Evolutionary conservation across 2,797 vertebrate genomes (phyloP), one percentile per base, ranked within the genome.

Genomic region (Tokudaia muenninki): DNA sequence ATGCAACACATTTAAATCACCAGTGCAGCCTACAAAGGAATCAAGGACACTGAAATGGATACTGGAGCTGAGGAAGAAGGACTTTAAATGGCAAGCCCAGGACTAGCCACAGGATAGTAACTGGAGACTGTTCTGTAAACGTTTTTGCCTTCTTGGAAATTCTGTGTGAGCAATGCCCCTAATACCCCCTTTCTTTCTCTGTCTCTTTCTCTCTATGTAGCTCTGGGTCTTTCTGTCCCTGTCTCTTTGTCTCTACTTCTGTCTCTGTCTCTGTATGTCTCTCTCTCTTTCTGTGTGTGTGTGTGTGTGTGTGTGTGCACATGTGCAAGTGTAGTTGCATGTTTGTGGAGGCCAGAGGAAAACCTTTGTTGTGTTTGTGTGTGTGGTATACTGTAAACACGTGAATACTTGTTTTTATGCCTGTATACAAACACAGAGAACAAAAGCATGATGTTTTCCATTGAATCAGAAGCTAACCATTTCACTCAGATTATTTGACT

Each of bases 301-400:
- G 16, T 22, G 17, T 22, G 19, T 57, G 34, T 24, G 4, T 12
- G 0, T 14, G 29, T 19, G 1, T 6, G 19, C 37, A 3, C 1
- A 17, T 41, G 55, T 59, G 6, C 6, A 80, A 82, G 55, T 82
- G 13, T 34, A 82, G 11, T 59, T 37, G 13, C 2, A 82, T 41
- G 6, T 59, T 81, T 26, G 21, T 80, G 52, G 52, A 57, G 2
- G 17, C 11, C 79, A 57, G 19, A 81, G 10, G 19, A 21, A 5
- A 24, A 81, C 11, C 10, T 50, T 47, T 3, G 3, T 41, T n/a
- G 34, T 67, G 21, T 26, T 78, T 82, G 22, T 17, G 19, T 55
- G 50, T 59, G 2, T 63, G 26, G 44, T 83, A 6, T 70, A 70
- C 34, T 70, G 6, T 19, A n/a, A 24, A n/a, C 9, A 52, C 2